Conservation (phyloP, 2,888 invertebrate species). For the Spisula subtruncata region DNA sequence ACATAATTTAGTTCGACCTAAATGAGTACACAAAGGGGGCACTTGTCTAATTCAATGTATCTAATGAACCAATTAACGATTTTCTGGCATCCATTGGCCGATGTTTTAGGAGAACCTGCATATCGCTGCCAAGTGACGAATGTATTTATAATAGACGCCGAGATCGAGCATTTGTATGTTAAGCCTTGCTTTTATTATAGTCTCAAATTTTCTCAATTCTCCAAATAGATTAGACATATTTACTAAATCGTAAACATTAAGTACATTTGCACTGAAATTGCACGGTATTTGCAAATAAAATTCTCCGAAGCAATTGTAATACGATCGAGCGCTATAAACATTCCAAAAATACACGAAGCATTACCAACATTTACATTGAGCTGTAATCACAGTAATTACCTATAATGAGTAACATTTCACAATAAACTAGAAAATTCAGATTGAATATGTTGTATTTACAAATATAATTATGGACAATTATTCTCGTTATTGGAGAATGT, state of each 20-base stretch:
- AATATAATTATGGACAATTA: not conserved
- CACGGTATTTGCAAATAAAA: too few species aligned
- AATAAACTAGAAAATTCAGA: not conserved
- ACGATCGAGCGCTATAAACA: too few species aligned
- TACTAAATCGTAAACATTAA: too few species aligned
- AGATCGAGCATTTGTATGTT: too few species aligned
- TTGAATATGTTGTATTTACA: not conserved
- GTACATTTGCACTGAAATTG: too few species aligned
- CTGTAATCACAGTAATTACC: not conserved
- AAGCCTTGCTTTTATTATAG: too few species aligned
- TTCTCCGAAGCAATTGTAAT: too few species aligned
- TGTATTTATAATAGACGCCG: not conserved
- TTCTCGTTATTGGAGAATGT: not conserved
- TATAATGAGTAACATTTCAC: not conserved
- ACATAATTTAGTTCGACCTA: slow-evolving; percentile 1
- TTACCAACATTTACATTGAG: not conserved
- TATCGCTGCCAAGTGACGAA: slow-evolving; percentile 8
- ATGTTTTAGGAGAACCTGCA: not conserved
- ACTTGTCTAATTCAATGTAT: slow-evolving; percentile 16
- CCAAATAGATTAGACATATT: too few species aligned
- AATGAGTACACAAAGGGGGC: not conserved
- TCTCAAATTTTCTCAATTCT: too few species aligned
- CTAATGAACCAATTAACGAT: slow-evolving; percentile 1
- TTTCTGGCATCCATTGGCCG: not conserved
- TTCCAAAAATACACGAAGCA: not conserved